Evolutionary conservation across 2,888 invertebrate species (phyloP).

Genomic region (Leptinotarsa peninsularis): DNA sequence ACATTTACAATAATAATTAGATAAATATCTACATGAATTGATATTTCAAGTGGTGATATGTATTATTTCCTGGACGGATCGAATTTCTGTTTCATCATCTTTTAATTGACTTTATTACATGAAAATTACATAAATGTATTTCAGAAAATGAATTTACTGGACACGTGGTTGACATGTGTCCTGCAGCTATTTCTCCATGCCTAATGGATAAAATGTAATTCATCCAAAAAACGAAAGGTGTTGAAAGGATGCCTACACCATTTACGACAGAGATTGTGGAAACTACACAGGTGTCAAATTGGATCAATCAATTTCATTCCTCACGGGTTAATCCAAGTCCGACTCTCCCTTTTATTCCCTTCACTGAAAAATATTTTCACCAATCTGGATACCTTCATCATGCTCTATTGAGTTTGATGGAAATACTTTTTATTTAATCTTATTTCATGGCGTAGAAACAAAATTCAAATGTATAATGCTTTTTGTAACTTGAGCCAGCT

Average conservation of each 20-base stretch:
- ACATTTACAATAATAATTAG: too few relatives aligned
- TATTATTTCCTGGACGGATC: too few relatives aligned
- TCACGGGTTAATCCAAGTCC: not conserved
- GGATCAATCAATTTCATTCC: conserved; percentile 6
- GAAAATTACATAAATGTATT: not conserved
- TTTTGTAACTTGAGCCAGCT: too few relatives aligned
- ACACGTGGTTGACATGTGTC: not conserved
- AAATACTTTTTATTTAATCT: not conserved
- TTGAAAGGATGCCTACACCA: not conserved
- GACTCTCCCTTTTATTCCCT: not conserved
- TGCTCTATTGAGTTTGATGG: not conserved
- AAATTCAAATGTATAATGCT: too few relatives aligned
- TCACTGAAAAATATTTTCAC: not conserved
- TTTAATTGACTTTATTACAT: too few relatives aligned
- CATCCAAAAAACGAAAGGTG: not conserved
- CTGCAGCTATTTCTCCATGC: not conserved
- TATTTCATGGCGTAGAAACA: too few relatives aligned
- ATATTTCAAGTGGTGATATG: too few relatives aligned
- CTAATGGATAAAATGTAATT: conserved; percentile 1
- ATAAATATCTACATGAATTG: too few relatives aligned
- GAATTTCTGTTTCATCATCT: too few relatives aligned
- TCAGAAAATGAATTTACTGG: not conserved
- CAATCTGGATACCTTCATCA: not conserved
- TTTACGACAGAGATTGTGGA: not conserved
- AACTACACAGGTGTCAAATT: conserved; percentile 14